Conservation (phyloP, 2,888 invertebrate genomes). For the Hyalella azteca region DNA sequence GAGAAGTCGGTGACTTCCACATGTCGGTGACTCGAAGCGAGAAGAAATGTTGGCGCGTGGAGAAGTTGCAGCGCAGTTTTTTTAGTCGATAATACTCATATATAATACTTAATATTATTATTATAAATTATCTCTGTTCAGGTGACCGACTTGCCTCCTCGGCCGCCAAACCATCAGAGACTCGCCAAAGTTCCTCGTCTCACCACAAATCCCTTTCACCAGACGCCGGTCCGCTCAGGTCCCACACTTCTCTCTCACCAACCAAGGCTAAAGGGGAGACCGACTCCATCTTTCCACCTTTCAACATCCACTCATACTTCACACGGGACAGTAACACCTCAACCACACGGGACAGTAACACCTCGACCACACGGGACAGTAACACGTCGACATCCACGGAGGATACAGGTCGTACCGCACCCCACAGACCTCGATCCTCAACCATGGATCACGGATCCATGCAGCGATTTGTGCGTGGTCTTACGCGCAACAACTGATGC, state of each 20-base stretch:
- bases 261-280: not conserved
- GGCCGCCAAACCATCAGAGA: not conserved
- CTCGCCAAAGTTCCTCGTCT: not conserved
- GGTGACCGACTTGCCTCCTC: not conserved
- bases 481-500: conserved; percentile 26
- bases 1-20: no score
- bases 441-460: conserved; percentile 41
- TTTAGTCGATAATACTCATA: no score
- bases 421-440: conserved; percentile 38
- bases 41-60: no score
- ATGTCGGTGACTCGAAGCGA: no score
- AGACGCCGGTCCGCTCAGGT: not conserved
- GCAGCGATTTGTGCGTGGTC: conserved; percentile 36
- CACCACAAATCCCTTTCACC: conserved; percentile 4
- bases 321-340: not conserved
- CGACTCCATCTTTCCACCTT: conserved; percentile 3
- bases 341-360: no score
- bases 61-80: no score
- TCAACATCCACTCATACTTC: not conserved
- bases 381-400: no score
- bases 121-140: no score
- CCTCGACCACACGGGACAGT: no score
- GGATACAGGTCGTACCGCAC: not conserved
- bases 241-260: not conserved
- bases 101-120: no score